Percentiles rank a stretch among this genome's conserved stretches.
Conservation (phyloP, 2,797 vertebrate genomes). For the Anabas testudineus region DNA sequence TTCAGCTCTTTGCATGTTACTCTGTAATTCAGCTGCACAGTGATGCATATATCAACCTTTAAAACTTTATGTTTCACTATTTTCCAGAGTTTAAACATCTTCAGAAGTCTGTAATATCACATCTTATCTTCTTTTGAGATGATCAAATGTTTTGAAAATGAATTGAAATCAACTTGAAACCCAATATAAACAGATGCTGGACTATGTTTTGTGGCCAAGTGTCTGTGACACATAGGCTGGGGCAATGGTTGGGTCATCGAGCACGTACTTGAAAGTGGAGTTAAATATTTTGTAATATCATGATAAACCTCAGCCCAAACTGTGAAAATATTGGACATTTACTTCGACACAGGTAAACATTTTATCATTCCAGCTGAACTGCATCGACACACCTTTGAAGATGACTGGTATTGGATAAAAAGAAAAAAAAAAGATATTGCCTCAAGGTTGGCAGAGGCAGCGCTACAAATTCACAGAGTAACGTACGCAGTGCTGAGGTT, state of each 20-base stretch:
- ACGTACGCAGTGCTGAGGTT: slow-evolving; percentile 8
- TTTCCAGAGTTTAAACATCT: neutral
- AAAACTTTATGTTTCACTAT: neutral
- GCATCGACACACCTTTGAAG: slow-evolving; percentile 46
- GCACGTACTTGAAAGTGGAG: neutral
- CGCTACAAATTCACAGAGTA: slow-evolving; percentile 23
- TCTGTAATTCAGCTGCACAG: neutral
- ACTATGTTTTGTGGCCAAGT: neutral
- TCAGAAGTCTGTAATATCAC: neutral
- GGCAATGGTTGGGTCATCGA: neutral
- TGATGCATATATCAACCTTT: neutral
- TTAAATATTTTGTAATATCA: neutral
- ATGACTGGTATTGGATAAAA: slow-evolving; percentile 34
- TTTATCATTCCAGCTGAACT: slow-evolving; percentile 16
- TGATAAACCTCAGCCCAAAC: neutral
- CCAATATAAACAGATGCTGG: neutral
- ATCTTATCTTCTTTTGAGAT: neutral
- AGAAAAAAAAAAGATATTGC: neutral
- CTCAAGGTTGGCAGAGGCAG: slow-evolving; percentile 20
- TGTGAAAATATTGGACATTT: neutral
- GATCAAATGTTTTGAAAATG: neutral
- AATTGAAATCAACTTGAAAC: neutral
- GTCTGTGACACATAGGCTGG: neutral
- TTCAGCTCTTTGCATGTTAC: neutral
- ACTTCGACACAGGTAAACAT: neutral